A percentile compares a stretch with the other conserved stretches of the same genome.
Evolutionary conservation across 2,888 invertebrate genomes (phyloP).

Genomic region (Kryphioiulus occultus): DNA sequence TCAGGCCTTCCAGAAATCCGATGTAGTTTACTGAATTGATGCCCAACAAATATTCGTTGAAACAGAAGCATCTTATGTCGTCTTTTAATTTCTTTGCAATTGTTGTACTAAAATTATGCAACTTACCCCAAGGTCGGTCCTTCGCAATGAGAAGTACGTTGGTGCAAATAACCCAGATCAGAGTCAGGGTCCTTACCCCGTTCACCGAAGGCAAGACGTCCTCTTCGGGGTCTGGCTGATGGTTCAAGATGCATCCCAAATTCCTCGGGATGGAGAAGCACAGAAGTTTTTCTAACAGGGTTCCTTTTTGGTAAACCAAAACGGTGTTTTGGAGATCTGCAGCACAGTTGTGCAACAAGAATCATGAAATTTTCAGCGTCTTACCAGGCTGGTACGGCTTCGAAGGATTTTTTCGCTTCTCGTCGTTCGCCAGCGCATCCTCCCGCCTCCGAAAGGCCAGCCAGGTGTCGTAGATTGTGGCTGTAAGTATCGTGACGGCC

Average conservation of each 20-base stretch:
- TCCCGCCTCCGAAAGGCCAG: background rate
- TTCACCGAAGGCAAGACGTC: background rate
- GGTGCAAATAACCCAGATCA: slow-evolving; percentile 25
- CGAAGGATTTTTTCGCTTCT: background rate
- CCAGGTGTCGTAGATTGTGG: background rate
- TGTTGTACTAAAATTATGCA: background rate
- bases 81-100: no score
- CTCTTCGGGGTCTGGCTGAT: background rate
- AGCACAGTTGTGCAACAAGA: no score
- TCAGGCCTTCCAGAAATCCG: slow-evolving; percentile 44
- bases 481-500: background rate
- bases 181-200: slow-evolving; percentile 17
- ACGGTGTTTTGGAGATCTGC: no score
- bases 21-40: slow-evolving; percentile 37
- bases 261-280: slow-evolving; percentile 47
- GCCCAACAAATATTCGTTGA: background rate
- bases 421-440: background rate
- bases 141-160: slow-evolving; percentile 24
- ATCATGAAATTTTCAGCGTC: background rate
- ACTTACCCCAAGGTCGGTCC: slow-evolving; percentile 46
- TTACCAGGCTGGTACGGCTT: background rate
- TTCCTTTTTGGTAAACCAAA: background rate
- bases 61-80: background rate
- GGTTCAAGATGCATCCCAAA: slow-evolving; percentile 34
- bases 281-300: background rate